phyloP scores from a whole-genome alignment of 2,888 invertebrate genomes.

The Lochmaea crataegi region DNA sequence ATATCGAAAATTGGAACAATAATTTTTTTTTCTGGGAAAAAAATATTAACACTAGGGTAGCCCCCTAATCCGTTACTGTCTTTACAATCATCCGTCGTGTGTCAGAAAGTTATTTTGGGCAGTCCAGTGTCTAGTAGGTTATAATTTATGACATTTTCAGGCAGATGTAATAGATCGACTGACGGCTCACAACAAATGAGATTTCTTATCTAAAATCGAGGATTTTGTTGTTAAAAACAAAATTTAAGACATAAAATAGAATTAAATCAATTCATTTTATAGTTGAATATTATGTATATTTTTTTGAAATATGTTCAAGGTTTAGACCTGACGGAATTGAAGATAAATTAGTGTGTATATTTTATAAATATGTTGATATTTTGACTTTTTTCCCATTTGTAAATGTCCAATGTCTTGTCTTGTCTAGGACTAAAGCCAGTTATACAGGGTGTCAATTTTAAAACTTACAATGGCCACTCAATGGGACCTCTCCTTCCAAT shows the following conservation, averaged over 20 bases:
- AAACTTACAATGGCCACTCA: too few relatives aligned
- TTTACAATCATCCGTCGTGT: conserved; percentile 3
- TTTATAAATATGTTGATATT: neutral
- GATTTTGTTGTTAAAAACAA: conserved; percentile 19
- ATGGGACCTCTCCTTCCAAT: too few relatives aligned
- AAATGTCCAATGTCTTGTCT: too few relatives aligned
- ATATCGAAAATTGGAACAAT: too few relatives aligned
- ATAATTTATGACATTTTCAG: conserved; percentile 33
- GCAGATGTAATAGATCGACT: conserved; percentile 33
- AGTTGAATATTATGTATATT: neutral
- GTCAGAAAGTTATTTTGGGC: conserved; percentile 23
- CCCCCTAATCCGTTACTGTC: neutral
- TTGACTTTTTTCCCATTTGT: neutral
- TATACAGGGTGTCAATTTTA: too few relatives aligned
- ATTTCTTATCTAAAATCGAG: conserved; percentile 25
- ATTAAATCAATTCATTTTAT: conserved; percentile 10
- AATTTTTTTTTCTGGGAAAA: too few relatives aligned
- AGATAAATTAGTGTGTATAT: neutral
- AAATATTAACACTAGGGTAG: too few relatives aligned
- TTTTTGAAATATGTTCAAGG: neutral
- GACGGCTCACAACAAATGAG: conserved; percentile 31
- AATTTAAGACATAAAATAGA: conserved; percentile 12
- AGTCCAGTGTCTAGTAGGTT: conserved; percentile 21
- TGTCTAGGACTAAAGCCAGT: too few relatives aligned
- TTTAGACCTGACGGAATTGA: neutral